Percentiles rank a stretch among this genome's conserved stretches.
Evolutionary conservation across 2,888 invertebrate species (phyloP).

Genomic region (Ochropleura plecta): DNA sequence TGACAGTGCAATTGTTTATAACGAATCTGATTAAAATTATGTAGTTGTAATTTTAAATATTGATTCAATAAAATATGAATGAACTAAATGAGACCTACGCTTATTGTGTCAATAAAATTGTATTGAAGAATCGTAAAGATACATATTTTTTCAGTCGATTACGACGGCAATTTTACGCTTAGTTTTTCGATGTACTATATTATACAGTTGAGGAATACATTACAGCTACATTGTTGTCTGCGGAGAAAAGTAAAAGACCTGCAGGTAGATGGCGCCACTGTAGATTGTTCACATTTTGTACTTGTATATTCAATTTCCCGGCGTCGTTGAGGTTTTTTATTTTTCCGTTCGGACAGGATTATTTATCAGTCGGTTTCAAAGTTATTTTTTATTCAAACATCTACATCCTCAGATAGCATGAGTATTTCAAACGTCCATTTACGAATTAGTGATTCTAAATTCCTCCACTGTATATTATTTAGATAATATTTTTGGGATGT

Average conservation of each 20-base stretch:
- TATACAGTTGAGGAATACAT: conserved; percentile 69
- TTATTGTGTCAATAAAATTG: conserved; percentile 81
- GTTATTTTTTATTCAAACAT: conserved; percentile 50
- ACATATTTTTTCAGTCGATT: conserved; percentile 84
- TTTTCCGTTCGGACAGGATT: conserved; percentile 15
- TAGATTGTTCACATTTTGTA: conserved; percentile 41
- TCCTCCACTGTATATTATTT: conserved; percentile 89
- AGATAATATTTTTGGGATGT: conserved; percentile 79
- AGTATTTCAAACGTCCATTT: conserved; percentile 86
- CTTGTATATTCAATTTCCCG: conserved; percentile 25
- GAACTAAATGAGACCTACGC: conserved; percentile 78
- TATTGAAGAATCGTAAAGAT: conserved; percentile 72
- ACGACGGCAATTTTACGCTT: conserved; percentile 76
- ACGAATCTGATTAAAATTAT: conserved; percentile 72
- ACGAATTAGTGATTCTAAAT: conserved; percentile 81
- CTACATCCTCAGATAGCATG: conserved; percentile 66
- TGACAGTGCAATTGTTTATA: conserved; percentile 74
- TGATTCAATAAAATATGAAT: conserved; percentile 66
- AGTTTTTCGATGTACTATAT: conserved; percentile 77
- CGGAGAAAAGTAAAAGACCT: conserved; percentile 33
- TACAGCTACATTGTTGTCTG: conserved; percentile 37
- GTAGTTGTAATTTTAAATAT: conserved; percentile 68
- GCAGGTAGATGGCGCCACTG: conserved; percentile 29
- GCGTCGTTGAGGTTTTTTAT: conserved; percentile 38
- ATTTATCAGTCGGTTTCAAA: conserved; percentile 39